phyloP scores from a whole-genome alignment of 2,797 vertebrate genomes.

The Gastrophryne carolinensis region DNA sequence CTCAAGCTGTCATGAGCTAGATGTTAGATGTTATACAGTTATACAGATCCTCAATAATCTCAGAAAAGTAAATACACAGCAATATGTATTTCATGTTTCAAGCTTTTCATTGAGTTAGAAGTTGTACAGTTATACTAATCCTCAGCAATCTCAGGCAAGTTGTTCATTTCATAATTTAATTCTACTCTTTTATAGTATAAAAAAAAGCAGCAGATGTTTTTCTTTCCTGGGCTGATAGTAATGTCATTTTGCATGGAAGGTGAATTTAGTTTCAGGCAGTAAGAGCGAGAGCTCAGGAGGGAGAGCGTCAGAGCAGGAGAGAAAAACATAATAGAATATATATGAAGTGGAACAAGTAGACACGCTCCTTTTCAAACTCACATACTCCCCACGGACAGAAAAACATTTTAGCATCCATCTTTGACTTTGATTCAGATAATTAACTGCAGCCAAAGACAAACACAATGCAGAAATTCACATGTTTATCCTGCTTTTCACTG shows the following conservation, averaged over 20 bases:
- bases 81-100: too few species aligned
- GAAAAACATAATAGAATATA: constrained; percentile 28
- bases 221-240: not conserved
- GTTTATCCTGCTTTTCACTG: constrained; percentile 34
- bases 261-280: constrained; percentile 20
- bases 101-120: too few species aligned
- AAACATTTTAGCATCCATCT: constrained; percentile 34
- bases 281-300: constrained; percentile 2
- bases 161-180: too few species aligned
- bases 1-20: too few species aligned
- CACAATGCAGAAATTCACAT: constrained; percentile 24
- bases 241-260: constrained; percentile 4
- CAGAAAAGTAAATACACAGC: too few species aligned
- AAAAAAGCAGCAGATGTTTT: not conserved
- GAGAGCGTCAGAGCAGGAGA: not conserved
- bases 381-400: constrained; percentile 6
- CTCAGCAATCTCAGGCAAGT: too few species aligned
- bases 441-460: constrained; percentile 25
- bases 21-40: too few species aligned
- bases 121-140: too few species aligned
- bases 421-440: constrained; percentile 44
- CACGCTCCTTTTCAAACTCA: not conserved
- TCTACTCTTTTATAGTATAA: too few species aligned
- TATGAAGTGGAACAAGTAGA: constrained; percentile 38
- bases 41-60: too few species aligned